Percentiles rank a stretch among this genome's conserved stretches.
These are phyloP conservation scores for Drosophila quadrilineata DNA, from an alignment of 1,140 invertebrate genomes.

Conservation along the genomic window DNA sequence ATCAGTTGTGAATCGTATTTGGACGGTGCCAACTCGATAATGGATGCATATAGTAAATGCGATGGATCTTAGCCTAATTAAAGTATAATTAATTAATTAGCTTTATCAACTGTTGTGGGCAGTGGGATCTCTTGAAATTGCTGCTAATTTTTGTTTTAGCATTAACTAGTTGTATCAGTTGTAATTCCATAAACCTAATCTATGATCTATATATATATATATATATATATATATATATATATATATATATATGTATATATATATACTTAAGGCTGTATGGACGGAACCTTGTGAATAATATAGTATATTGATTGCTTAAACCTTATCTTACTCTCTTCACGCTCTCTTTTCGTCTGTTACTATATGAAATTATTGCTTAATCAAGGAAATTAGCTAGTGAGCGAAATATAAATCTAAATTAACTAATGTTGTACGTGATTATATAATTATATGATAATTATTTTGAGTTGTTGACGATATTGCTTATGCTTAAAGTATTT, in stretches of 20 bases:
- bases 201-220: neutral
- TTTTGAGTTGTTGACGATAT: neutral
- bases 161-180: conserved; percentile 16
- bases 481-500: conserved; percentile 13
- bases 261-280: conserved; percentile 53
- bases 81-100: conserved; percentile 1
- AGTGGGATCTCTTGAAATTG: conserved; percentile 8
- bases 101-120: neutral
- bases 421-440: no score
- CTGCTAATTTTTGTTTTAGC: no score
- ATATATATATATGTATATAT: neutral
- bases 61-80: no score
- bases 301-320: conserved; percentile 41
- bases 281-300: conserved; percentile 59
- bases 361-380: conserved; percentile 2
- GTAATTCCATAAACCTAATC: neutral
- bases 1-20: no score
- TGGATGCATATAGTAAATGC: neutral
- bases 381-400: conserved; percentile 9
- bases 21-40: conserved; percentile 19
- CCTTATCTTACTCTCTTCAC: neutral
- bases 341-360: neutral
- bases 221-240: neutral
- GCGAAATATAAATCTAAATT: no score
- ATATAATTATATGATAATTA: neutral